Conservation (phyloP, 2,888 invertebrate genomes). For the Strigamia transsilvanica region DNA sequence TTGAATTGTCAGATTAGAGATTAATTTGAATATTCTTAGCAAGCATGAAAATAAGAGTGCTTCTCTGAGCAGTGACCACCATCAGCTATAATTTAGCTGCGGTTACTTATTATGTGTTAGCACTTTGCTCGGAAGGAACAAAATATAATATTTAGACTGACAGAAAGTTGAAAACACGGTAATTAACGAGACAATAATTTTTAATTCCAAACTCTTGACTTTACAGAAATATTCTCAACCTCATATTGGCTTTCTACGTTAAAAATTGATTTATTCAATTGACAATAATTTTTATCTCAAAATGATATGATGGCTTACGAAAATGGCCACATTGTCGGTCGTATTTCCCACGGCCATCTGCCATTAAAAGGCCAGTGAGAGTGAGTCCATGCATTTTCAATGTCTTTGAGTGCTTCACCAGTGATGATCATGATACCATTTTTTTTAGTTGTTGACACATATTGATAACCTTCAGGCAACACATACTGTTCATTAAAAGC, state of each 20-base stretch:
- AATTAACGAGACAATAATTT: neutral
- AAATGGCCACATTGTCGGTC: slow-evolving; percentile 17
- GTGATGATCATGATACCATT: neutral
- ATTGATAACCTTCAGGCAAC: slow-evolving; percentile 12
- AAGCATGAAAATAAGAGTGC: too few species aligned
- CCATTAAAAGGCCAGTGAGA: neutral
- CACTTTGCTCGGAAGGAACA: too few species aligned
- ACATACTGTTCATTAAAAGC: neutral
- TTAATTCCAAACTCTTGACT: neutral
- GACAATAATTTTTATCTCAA: neutral
- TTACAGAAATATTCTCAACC: neutral
- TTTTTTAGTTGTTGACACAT: slow-evolving; percentile 12
- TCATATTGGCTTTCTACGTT: neutral
- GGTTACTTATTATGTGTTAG: too few species aligned
- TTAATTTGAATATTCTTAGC: too few species aligned
- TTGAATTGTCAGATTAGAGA: too few species aligned
- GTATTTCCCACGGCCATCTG: slow-evolving; percentile 13
- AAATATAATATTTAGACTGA: too few species aligned
- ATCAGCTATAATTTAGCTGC: too few species aligned
- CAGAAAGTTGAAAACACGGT: too few species aligned
- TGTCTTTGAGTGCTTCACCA: neutral
- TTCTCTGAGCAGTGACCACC: too few species aligned
- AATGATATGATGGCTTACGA: neutral
- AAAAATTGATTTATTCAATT: neutral
- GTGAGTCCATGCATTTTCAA: neutral